A percentile compares a stretch with the other conserved stretches of the same genome.
phyloP scores from a whole-genome alignment of 1,140 invertebrate genomes.

The Notospermus geniculatus region DNA sequence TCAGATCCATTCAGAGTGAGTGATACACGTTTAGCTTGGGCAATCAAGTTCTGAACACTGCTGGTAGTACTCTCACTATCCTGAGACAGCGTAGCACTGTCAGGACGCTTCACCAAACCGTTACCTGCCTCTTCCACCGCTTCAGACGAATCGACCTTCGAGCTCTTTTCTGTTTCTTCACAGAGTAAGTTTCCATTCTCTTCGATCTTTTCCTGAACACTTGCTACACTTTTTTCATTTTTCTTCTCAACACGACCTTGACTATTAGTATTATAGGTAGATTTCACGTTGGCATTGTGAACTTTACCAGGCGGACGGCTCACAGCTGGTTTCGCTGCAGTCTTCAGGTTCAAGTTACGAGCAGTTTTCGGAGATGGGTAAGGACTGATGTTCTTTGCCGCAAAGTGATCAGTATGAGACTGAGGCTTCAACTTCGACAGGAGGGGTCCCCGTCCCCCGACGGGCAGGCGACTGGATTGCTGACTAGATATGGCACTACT shows the following conservation, averaged over 20 bases:
- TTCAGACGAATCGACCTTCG: background rate
- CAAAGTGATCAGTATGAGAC: constrained; percentile 4
- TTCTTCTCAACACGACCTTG: background rate
- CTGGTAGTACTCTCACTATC: background rate
- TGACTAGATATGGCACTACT: no score
- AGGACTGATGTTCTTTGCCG: background rate
- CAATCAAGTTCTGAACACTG: constrained; percentile 1
- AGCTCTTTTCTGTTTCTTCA: background rate
- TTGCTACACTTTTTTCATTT: background rate
- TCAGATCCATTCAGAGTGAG: background rate
- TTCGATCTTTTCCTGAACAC: background rate
- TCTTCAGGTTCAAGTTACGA: background rate
- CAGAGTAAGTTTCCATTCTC: background rate
- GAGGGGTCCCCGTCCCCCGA: no score
- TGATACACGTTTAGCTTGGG: constrained; percentile 5
- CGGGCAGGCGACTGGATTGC: no score
- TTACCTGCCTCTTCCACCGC: background rate
- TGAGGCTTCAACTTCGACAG: no score
- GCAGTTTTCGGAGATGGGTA: constrained; percentile 3
- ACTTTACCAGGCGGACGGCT: background rate
- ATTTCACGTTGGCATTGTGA: background rate
- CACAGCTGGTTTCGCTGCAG: no score
- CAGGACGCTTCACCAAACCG: background rate
- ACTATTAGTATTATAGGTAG: background rate
- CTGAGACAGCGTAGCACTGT: background rate